Evolutionary conservation across 2,888 invertebrate species (phyloP).

Genomic region (Drosophila paramelanica): DNA sequence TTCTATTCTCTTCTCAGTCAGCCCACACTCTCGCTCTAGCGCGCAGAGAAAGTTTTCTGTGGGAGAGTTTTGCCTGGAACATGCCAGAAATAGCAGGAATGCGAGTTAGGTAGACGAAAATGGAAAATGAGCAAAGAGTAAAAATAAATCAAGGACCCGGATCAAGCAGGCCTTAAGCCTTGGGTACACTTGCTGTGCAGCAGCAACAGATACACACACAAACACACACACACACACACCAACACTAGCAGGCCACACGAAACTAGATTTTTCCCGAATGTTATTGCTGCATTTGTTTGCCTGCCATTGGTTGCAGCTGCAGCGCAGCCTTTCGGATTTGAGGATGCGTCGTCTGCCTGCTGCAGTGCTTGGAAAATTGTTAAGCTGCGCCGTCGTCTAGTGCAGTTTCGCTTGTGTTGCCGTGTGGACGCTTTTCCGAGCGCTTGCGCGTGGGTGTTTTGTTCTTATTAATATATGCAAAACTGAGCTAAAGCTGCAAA

Average conservation of each 20-base stretch:
- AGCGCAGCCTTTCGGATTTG: constrained; percentile 51
- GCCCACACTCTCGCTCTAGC: constrained; percentile 20
- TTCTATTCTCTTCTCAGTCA: not conserved
- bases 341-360: constrained; percentile 56
- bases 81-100: constrained; percentile 48
- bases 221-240: constrained; percentile 23
- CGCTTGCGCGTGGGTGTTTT: constrained; percentile 50
- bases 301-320: constrained; percentile 66
- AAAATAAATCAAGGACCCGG: constrained; percentile 78
- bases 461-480: not conserved
- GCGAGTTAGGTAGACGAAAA: constrained; percentile 68
- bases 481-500: constrained; percentile 19
- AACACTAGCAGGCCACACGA: constrained; percentile 24
- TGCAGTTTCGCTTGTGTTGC: constrained; percentile 80
- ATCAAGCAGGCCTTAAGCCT: constrained; percentile 59
- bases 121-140: constrained; percentile 53
- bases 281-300: constrained; percentile 29
- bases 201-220: constrained; percentile 58
- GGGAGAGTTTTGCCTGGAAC: constrained; percentile 37
- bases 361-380: constrained; percentile 62
- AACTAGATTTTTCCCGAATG: constrained; percentile 35
- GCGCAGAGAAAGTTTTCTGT: constrained; percentile 66
- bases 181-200: constrained; percentile 70
- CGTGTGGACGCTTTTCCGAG: constrained; percentile 77
- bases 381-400: constrained; percentile 71